These are phyloP conservation scores for Megaptera novaeangliae DNA, from an alignment of 2,113 vertebrate genomes.

Conservation along the genomic window DNA sequence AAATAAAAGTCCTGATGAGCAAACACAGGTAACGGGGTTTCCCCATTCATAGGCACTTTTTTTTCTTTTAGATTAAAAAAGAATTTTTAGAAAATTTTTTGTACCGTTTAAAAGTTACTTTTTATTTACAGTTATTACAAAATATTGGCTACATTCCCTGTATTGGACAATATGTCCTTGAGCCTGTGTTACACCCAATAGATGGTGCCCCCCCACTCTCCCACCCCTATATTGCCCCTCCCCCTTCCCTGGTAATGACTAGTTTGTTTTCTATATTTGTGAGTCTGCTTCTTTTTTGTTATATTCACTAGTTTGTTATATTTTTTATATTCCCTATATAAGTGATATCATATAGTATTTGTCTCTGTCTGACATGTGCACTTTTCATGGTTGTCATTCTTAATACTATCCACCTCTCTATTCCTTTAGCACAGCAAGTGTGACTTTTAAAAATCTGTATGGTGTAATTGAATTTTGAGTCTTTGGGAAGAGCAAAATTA, in stretches of 20 bases:
- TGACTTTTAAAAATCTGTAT: conserved; percentile 49
- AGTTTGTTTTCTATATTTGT: neutral
- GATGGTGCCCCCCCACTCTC: neutral
- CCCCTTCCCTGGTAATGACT: neutral
- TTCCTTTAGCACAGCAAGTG: conserved; percentile 21
- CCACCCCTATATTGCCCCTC: too few relatives aligned
- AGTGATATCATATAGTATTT: neutral
- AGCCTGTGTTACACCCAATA: neutral
- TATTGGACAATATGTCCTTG: neutral
- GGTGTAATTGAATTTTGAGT: conserved; percentile 42
- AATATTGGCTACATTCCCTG: neutral
- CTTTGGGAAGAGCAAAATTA: conserved; percentile 26
- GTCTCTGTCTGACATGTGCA: neutral
- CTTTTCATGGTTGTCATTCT: conserved; percentile 14
- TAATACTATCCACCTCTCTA: neutral
- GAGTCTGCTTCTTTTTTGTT: neutral
- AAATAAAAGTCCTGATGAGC: neutral
- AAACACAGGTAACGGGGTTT: neutral
- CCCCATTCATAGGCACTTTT: neutral
- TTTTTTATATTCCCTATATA: neutral
- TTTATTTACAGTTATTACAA: neutral
- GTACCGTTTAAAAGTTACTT: neutral
- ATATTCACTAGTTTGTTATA: too few relatives aligned
- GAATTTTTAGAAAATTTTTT: neutral
- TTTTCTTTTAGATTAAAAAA: neutral